These are phyloP conservation scores for Drosophila monieri DNA, from an alignment of 2,888 invertebrate genomes.

Conservation along the genomic window DNA sequence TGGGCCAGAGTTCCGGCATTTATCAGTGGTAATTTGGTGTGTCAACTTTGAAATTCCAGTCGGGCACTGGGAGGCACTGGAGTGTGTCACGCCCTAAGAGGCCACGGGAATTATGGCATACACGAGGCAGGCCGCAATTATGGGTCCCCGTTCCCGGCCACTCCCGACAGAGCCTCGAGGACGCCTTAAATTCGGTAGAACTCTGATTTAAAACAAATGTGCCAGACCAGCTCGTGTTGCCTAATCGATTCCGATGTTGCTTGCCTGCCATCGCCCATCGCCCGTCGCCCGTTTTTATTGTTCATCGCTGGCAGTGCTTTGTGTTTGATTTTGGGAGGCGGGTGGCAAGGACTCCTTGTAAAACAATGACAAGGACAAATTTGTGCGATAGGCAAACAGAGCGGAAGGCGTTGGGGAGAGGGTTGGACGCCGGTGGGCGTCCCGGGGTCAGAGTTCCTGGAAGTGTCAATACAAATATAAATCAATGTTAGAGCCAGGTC, in stretches of 20 bases:
- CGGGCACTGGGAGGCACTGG: constrained; percentile 52
- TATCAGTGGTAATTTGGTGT: constrained; percentile 60
- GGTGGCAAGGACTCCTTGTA: constrained; percentile 47
- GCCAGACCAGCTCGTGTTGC: neutral
- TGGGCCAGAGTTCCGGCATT: constrained; percentile 56
- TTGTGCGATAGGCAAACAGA: constrained; percentile 53
- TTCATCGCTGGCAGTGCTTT: neutral
- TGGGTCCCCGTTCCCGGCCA: neutral
- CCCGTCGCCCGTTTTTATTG: neutral
- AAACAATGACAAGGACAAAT: constrained; percentile 76
- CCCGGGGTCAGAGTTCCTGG: constrained; percentile 30
- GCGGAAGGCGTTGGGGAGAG: neutral
- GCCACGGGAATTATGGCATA: neutral
- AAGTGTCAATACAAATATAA: constrained; percentile 76
- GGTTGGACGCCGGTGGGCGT: neutral
- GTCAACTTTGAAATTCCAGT: constrained; percentile 51
- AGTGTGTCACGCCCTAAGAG: constrained; percentile 18
- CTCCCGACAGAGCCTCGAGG: neutral
- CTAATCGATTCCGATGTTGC: neutral
- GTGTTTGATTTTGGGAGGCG: constrained; percentile 9
- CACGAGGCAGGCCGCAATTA: neutral
- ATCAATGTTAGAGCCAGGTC: constrained; percentile 58
- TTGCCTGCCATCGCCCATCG: too few relatives aligned
- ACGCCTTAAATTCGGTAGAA: neutral
- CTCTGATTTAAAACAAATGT: neutral